A percentile compares a stretch with the other conserved stretches of the same genome.
Evolutionary conservation across 2,797 vertebrate species (phyloP).

Genomic region (Ciconia nigra): DNA sequence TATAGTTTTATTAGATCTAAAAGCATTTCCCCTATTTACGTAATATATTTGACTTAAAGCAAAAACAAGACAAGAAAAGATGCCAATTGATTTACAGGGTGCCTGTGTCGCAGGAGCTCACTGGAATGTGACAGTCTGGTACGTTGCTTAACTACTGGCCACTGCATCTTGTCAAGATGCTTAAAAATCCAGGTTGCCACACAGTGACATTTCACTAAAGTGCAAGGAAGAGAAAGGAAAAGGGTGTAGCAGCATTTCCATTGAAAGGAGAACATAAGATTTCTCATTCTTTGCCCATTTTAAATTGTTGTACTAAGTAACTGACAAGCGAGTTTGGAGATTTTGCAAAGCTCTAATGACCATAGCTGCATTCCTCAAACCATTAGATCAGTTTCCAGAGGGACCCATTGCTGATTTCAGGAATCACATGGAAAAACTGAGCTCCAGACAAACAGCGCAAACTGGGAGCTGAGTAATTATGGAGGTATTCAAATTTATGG

Average conservation of each 20-base stretch:
- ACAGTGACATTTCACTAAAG: not conserved
- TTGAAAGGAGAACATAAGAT: not conserved
- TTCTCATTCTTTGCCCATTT: conserved; percentile 32
- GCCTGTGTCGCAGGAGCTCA: not conserved
- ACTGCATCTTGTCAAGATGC: not conserved
- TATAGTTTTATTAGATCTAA: not conserved
- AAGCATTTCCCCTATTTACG: not conserved
- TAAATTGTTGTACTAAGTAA: conserved; percentile 51
- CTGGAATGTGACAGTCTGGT: not conserved
- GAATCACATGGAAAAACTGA: conserved; percentile 77
- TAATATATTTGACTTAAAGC: not conserved
- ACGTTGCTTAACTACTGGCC: not conserved
- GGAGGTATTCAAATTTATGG: not conserved
- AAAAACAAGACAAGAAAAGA: not conserved
- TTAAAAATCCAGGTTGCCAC: not conserved
- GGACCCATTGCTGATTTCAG: conserved; percentile 71
- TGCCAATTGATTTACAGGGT: not conserved
- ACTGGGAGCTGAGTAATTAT: not conserved
- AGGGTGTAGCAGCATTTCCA: conserved; percentile 33
- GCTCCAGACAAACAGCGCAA: conserved; percentile 20
- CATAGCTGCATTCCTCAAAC: conserved; percentile 69
- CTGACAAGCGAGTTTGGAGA: conserved; percentile 37
- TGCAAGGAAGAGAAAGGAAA: not conserved
- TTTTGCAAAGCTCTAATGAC: conserved; percentile 69
- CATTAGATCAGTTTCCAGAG: conserved; percentile 80